Evolutionary conservation across 2,888 invertebrate species (phyloP), one percentile per base, ranked within the genome.

Genomic region (Cephus pygmeus): DNA sequence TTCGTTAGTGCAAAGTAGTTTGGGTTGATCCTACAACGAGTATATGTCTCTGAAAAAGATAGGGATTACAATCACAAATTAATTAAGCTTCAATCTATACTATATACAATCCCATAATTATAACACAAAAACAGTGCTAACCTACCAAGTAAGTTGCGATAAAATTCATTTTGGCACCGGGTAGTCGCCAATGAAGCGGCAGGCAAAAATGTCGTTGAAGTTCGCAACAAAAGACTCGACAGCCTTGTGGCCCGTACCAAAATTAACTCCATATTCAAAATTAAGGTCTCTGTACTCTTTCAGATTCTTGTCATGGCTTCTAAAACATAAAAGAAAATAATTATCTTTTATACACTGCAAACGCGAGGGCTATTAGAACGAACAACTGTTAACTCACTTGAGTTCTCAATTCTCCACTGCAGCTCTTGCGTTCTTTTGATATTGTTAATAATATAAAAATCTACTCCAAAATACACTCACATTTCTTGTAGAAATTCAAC

Each of bases 241-340:
- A 81, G 79, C 75, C 81, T 83, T 23, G 82, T 23, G 40, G 83
- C 83, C n/a, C 86, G 84, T n/a, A 79, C 78, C 34, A 87, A 79
- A 34, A 87, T 77, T 34, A 85, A 73, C 73, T 87, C 87, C 88
- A 88, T 88, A 79, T 81, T 87, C 76, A 15, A 71, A 71, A 71
- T 56, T 15, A 71, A 33, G 69, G 12, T 34, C 4, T 31, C 71
- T 31, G 71, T 71, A 33, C 4, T 34, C 12, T 11, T 31, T 71
- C 2, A 56, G 23, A 56, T 56, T 56, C 56, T 56, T 56, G 56
- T 56, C 56, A 56, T 56, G 56, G 23, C 56, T 56, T 56, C 56
- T 56, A 56, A 23, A 56, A 56, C 15, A 2, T 23, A 23, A 56
- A 56, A 56, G 23, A 56, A 56, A 40, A 23, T 40, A 6, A 56